These are phyloP conservation scores for Xylota segnis DNA, from an alignment of 2,888 invertebrate genomes.

Conservation along the genomic window DNA sequence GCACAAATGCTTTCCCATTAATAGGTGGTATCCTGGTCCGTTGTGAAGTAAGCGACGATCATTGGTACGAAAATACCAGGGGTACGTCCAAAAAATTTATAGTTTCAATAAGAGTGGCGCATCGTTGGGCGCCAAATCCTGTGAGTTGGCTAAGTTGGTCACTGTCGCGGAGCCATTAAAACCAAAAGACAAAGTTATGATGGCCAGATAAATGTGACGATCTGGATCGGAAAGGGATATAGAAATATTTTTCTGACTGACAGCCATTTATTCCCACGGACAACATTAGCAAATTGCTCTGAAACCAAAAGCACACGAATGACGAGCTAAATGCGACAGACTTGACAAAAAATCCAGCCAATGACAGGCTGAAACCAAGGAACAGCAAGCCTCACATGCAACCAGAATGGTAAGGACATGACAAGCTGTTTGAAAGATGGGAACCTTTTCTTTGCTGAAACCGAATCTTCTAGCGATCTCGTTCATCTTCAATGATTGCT, in stretches of 20 bases:
- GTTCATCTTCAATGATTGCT: slow-evolving; percentile 87
- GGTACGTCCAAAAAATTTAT: slow-evolving; percentile 90
- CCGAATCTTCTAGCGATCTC: slow-evolving; percentile 86
- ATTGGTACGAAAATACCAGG: slow-evolving; percentile 90
- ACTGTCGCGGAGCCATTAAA: slow-evolving; percentile 88
- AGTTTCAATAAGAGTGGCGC: slow-evolving; percentile 90
- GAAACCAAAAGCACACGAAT: slow-evolving; percentile 89
- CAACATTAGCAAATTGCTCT: slow-evolving; percentile 89
- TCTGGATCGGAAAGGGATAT: slow-evolving; percentile 88
- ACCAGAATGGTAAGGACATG: slow-evolving; percentile 89
- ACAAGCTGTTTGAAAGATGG: slow-evolving; percentile 88
- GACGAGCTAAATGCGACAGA: slow-evolving; percentile 89
- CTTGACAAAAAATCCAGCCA: slow-evolving; percentile 90
- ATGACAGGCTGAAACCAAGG: slow-evolving; percentile 89
- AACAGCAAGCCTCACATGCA: slow-evolving; percentile 91
- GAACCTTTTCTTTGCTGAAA: slow-evolving; percentile 87
- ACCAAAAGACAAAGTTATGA: slow-evolving; percentile 89
- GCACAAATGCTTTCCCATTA: slow-evolving; percentile 92
- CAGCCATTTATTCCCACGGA: slow-evolving; percentile 85
- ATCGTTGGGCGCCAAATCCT: slow-evolving; percentile 91
- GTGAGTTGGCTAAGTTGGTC: slow-evolving; percentile 87
- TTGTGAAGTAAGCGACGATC: slow-evolving; percentile 86
- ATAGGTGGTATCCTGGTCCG: slow-evolving; percentile 86
- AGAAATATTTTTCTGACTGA: slow-evolving; percentile 87
- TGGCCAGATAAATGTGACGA: slow-evolving; percentile 87